Conservation (phyloP, 2,797 vertebrate species). For the Brachymystax lenok region DNA sequence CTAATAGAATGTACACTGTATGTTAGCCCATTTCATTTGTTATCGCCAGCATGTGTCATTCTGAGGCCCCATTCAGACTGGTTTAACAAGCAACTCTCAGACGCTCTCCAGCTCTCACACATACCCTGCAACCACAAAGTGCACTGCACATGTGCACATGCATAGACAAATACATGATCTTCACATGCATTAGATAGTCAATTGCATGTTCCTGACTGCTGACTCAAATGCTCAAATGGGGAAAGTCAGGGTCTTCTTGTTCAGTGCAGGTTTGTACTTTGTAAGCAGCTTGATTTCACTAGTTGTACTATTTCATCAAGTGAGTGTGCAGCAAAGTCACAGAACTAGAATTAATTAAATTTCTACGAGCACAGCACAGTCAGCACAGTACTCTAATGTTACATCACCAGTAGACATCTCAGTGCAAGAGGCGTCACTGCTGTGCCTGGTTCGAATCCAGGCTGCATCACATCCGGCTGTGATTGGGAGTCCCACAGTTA, state of each 20-base stretch:
- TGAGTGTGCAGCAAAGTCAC: too few species aligned
- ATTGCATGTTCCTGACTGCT: not conserved
- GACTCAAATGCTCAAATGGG: not conserved
- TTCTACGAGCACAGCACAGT: too few species aligned
- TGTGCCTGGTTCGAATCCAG: too few species aligned
- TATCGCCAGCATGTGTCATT: not conserved
- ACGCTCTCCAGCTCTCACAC: not conserved
- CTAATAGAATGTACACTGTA: too few species aligned
- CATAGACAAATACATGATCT: not conserved
- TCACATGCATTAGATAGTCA: not conserved
- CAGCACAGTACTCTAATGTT: too few species aligned
- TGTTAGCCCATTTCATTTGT: too few species aligned
- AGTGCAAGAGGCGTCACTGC: too few species aligned
- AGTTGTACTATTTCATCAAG: not conserved
- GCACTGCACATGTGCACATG: not conserved
- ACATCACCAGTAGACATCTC: too few species aligned
- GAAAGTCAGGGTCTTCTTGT: not conserved
- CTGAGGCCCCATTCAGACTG: not conserved
- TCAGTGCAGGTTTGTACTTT: not conserved
- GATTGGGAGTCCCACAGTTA: too few species aligned
- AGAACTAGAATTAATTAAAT: too few species aligned
- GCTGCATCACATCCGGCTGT: too few species aligned
- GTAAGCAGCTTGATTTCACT: not conserved
- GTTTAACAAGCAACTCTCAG: not conserved
- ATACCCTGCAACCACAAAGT: not conserved